Evolutionary conservation across 2,888 invertebrate species (phyloP), one percentile per base, ranked within the genome.

Genomic region (Homarus gammarus): DNA sequence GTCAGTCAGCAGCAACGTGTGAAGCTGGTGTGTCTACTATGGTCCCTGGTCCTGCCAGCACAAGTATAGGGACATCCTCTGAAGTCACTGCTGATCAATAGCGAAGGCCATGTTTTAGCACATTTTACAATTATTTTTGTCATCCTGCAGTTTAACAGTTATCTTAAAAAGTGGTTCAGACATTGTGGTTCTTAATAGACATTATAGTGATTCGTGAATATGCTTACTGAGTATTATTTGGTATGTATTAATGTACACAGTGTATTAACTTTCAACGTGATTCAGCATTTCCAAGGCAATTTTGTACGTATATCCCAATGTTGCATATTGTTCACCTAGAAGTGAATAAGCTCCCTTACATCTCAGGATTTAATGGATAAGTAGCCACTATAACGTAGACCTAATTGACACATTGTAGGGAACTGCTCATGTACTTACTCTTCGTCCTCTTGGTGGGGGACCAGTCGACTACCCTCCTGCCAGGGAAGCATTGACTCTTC

Each of bases 291-390:
- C 85, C 89, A 85, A 89, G 85, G 85, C 85, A 89, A 89, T 85
- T 85, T 84, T 89, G 89, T 89, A 89, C 85, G 87, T 85, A 89
- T 89, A 89, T 89, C 88, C 88, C 88, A 89, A 73, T 89, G 89
- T 89, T 89, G 89, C 85, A 85, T 84, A 73, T 85, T 85, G 72
- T 89, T 89, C 89, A 89, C 88, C 64, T 84, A 81, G 77, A 89
- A 84, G 85, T 89, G 89, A 89, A 84, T 89, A 89, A 89, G 88
- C 88, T 85, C 89, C 89, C 89, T 89, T 89, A 85, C 89, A 89
- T 89, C 89, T 89, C 89, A 89, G 89, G 89, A 89, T 89, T 85
- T 89, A 89, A 85, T 85, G 79, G 75, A 85, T 89, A 89, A 89
- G 89, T 84, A 89, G 89, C 85, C 89, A 89, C 84, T 89, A 84